phyloP scores from a whole-genome alignment of 1,140 invertebrate genomes.

The Dendroctonus valens region DNA sequence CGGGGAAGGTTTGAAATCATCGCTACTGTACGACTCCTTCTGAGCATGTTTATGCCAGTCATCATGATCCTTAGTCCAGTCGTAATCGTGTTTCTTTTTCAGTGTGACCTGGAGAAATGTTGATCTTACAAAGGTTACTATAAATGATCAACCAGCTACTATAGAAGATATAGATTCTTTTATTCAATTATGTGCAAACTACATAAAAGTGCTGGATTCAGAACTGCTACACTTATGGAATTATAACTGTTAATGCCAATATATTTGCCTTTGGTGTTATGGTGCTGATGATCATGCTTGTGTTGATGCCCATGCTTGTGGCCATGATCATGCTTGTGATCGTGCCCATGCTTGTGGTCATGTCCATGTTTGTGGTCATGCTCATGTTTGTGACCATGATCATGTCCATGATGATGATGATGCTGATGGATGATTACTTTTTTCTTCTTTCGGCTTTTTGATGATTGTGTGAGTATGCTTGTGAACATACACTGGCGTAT shows the following conservation, averaged over 20 bases:
- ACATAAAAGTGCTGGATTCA: neutral
- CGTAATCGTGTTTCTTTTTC: neutral
- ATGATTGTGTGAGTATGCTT: constrained; percentile 28
- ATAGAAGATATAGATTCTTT: neutral
- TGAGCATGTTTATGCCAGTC: neutral
- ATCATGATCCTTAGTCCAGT: constrained; percentile 1
- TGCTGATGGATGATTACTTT: constrained; percentile 31
- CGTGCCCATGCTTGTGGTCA: constrained; percentile 15
- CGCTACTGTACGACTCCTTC: neutral
- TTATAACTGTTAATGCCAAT: neutral
- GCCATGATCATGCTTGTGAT: constrained; percentile 3
- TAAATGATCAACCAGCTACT: neutral
- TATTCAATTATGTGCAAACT: neutral
- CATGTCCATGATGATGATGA: constrained; percentile 29
- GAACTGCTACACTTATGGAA: neutral
- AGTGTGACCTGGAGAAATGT: neutral
- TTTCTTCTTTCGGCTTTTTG: constrained; percentile 24
- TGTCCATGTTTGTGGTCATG: constrained; percentile 23
- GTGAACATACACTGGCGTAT: constrained; percentile 26
- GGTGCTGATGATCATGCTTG: constrained; percentile 11
- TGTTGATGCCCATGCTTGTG: constrained; percentile 12
- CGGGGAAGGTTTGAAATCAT: constrained; percentile 17
- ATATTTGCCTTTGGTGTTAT: constrained; percentile 17
- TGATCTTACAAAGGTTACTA: neutral
- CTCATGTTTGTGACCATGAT: constrained; percentile 21